Base-by-base conservation (phyloP, 2,797 vertebrate species). In the Neopelma chrysocephalum region DNA sequence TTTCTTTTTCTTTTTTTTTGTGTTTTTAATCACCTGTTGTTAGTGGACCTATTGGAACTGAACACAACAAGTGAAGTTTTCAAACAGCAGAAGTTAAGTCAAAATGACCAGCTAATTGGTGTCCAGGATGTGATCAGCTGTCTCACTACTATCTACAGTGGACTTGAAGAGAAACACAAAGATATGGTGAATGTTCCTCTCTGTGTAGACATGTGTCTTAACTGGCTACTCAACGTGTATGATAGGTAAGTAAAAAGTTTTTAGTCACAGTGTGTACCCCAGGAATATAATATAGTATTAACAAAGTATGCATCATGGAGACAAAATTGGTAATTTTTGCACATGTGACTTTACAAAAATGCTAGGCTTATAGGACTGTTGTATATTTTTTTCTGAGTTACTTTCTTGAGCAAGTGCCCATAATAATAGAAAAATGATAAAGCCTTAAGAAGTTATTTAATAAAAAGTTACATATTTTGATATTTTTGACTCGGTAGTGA, bases 191-290 rank as follows among this genome's bases (percentile, higher is more conserved):
- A 99, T 7, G 98, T 99, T 62, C 99, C 99, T 0, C 98, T 99
- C 92, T 99, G 99, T 36, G 98, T 99, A 6, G 99, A 99, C 97
- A 99, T 99, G 99, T 99, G 98, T 97, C 99, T 99, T 96, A 99
- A 99, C 98, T 99, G 99, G 99, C 97, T 99, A 65, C 99, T 99
- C 91, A 99, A 99, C 6, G 99, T 99, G 21, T 99, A 99, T 80
- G 99, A 99, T 96, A 99, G 99, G 99, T 99, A 98, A 90, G 99
- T 98, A 75, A 48, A 21, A 26, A 25, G 1, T 5, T 27, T 57
- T 65, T 88, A 21, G 43, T 84, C n/a, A 27, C 26, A 19, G 4
- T 51, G 12, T 43, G 8, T 82, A 29, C 4, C 21, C 8, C 12
- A 40, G 45, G 32, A 60, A n/a, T 58, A 76, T 32, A 43, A 45